Evolutionary conservation across 2,888 invertebrate species (phyloP), one percentile per base, ranked within the genome.

Genomic region (Thereva unica): DNA sequence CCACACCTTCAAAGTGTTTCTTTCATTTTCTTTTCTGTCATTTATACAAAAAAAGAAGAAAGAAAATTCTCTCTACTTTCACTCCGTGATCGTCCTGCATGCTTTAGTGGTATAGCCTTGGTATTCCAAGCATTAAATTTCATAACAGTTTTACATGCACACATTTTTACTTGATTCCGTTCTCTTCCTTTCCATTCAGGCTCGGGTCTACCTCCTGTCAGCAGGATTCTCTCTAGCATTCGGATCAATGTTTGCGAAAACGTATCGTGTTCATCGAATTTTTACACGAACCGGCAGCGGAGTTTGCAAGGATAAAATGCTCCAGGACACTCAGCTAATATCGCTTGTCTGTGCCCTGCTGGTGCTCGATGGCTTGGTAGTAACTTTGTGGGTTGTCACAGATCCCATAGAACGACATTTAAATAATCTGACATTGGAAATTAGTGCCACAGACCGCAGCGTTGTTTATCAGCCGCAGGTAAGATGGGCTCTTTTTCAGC

Each of bases 171-270:
- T 50, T 50, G 23, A 50, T 50, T 10, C 8, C 34, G 1, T 50
- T 50, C 5, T 53, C 53, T 23, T 23, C 23, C 2, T 23, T 2
- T 70, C 68, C 70, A 80, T 81, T 40, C 84, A 95, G 95, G 88
- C 90, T 55, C 86, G 93, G 75, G 93, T 93, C 12, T 95, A 93
- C 82, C 84, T 95, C 61, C 83, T 95, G 57, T 93, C 94, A 2
- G 92, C 93, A 54, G 95, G 95, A 38, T 95, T 95, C 80, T 94
- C 95, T 0, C 80, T 95, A 72, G 92, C 95, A 1, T 95, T 95
- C 76, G 95, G 95, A 42, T 93, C 95, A 23, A 95, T 95, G 92
- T 95, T 95, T 78, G 93, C 94, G 3, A 95, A 95, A 83, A 95
- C 95, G 0, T 95, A 95, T 81, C 83, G 95, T 61, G 94, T 95